A percentile compares a stretch with the other conserved stretches of the same genome.
These are phyloP conservation scores for Agriopis marginaria DNA, from an alignment of 2,888 invertebrate species.

Conservation along the genomic window DNA sequence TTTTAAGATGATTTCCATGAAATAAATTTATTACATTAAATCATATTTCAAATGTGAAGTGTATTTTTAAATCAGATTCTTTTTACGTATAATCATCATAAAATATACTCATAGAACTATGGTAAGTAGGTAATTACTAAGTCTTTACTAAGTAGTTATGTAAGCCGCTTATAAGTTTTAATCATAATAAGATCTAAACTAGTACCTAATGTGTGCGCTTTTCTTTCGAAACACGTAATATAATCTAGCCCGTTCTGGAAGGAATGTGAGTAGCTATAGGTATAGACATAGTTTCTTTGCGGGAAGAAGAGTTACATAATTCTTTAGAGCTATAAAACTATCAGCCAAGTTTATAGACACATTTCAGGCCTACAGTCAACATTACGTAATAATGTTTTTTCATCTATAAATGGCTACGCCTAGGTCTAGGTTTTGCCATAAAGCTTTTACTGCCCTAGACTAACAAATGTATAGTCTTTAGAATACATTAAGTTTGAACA, in stretches of 20 bases:
- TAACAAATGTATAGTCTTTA: constrained; percentile 11
- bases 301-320: constrained; percentile 33
- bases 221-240: too few species aligned
- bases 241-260: constrained; percentile 1
- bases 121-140: too few species aligned
- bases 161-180: too few species aligned
- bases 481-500: constrained; percentile 1
- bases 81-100: too few species aligned
- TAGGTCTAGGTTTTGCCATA: constrained; percentile 18
- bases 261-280: not conserved
- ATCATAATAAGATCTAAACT: too few species aligned
- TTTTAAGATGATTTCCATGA: too few species aligned
- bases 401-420: constrained; percentile 21
- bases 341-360: constrained; percentile 28
- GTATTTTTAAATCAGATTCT: too few species aligned
- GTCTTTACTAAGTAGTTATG: too few species aligned
- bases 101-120: too few species aligned
- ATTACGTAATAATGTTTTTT: constrained; percentile 35
- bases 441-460: constrained; percentile 19
- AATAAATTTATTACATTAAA: too few species aligned
- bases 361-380: constrained; percentile 26
- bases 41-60: too few species aligned
- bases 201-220: too few species aligned
- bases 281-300: not conserved
- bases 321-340: constrained; percentile 29